Evolutionary conservation across 2,797 vertebrate species (phyloP), one percentile per base, ranked within the genome.

Genomic region (Percopsis omiscomaycus): DNA sequence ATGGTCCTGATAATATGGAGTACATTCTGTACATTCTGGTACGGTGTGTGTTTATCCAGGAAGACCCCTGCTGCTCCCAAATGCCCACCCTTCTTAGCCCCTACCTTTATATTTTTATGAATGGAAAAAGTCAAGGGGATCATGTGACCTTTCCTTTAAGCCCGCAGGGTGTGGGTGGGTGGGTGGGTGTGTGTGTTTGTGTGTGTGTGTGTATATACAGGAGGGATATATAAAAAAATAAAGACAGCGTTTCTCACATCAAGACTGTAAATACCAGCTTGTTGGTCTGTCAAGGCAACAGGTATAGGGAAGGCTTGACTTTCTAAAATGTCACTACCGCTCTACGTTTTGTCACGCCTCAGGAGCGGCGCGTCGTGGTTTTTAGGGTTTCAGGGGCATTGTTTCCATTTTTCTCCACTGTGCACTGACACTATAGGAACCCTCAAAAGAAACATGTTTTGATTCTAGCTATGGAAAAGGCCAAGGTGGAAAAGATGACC

Each of bases 81-180:
- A 73, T 61, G 73, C 68, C 70, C 62, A 51, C 63, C 5, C 28
- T 11, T 4, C 1, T 30, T 42, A 14, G 27, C 55, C 73, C 62
- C 57, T 47, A 66, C 53, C 69, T 50, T 61, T 13, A 59, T 61
- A 69, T 60, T 76, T 84, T 76, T 81, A 75, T 55, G 62, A 81
- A 73, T 59, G 83, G 81, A 82, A 87, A 79, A 64, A 68, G 48
- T 62, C 37, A 59, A 60, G n/a, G 66, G 52, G 74, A 80, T 82
- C 61, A 77, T 73, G 59, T 59, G 49, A 54, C 56, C 58, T 67
- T 74, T 68, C 28, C 54, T 61, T 78, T 69, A 69, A 71, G 56
- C 60, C 45, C 45, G 28, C 27, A 13, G 28, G 46, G 49, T 63
- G 51, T 48, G 22, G 22, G 22, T 22, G 22, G 22, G 22, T 22